Percentiles rank a stretch among this genome's conserved stretches.
phyloP scores from a whole-genome alignment of 2,113 vertebrate species.

The Charina bottae region DNA sequence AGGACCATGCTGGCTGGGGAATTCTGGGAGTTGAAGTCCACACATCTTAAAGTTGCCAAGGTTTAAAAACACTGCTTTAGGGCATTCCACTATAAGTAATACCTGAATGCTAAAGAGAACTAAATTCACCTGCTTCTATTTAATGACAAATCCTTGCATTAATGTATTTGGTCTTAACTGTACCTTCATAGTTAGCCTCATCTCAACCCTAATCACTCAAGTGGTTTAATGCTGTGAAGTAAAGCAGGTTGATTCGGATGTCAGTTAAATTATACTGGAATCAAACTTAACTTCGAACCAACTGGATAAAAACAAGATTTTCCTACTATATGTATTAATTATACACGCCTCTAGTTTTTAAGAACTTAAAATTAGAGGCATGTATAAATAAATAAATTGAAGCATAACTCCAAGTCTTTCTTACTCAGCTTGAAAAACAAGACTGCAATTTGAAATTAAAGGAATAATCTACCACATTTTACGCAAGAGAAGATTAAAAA shows the following conservation, averaged over 20 bases:
- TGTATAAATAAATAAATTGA: not conserved
- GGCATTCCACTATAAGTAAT: too few relatives aligned
- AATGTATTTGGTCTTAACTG: not conserved
- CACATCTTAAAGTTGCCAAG: not conserved
- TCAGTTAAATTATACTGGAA: not conserved
- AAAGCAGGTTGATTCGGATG: not conserved
- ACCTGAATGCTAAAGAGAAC: not conserved
- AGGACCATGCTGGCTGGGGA: not conserved
- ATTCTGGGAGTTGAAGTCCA: not conserved
- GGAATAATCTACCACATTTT: rapidly evolving
- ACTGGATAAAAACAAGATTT: not conserved
- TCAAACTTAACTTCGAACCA: not conserved
- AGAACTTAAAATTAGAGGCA: not conserved
- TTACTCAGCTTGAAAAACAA: not conserved
- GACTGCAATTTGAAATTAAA: not conserved
- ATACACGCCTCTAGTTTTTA: not conserved
- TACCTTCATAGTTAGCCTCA: not conserved
- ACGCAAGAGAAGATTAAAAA: not conserved
- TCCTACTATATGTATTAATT: not conserved
- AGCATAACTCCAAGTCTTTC: not conserved
- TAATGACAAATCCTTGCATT: not conserved
- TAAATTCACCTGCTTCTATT: not conserved
- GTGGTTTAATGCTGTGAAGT: not conserved
- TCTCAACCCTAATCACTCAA: not conserved
- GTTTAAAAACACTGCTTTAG: not conserved